A percentile compares a stretch with the other conserved stretches of the same genome.
These are phyloP conservation scores for Notodonta dromedarius DNA, from an alignment of 2,888 invertebrate species.

Conservation along the genomic window DNA sequence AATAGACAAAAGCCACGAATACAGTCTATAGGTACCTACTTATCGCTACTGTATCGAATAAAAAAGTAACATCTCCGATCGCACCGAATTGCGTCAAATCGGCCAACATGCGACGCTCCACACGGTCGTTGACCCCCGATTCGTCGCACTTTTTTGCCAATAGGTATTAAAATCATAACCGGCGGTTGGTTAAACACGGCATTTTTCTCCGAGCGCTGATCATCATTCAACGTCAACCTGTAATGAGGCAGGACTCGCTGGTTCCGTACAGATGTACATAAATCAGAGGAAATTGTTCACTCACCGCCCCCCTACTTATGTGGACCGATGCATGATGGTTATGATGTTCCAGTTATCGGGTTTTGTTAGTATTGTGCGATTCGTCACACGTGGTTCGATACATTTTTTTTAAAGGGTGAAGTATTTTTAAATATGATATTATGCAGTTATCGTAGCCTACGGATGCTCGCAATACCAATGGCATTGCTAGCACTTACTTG, in stretches of 20 bases:
- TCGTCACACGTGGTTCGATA: neutral
- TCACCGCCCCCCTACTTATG: conserved; percentile 62
- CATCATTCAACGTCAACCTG: conserved; percentile 76
- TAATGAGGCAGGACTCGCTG: conserved; percentile 70
- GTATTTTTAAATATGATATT: too few species aligned
- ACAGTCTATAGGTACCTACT: neutral
- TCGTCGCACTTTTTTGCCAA: conserved; percentile 55
- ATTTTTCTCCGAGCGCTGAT: conserved; percentile 67
- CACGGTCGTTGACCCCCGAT: conserved; percentile 42
- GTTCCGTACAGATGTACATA: conserved; percentile 62
- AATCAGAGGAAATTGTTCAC: conserved; percentile 72
- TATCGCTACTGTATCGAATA: conserved; percentile 1
- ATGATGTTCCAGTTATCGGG: conserved; percentile 12
- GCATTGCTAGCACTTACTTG: too few species aligned
- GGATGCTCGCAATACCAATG: too few species aligned
- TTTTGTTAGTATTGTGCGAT: neutral
- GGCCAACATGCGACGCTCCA: conserved; percentile 3
- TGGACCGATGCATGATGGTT: conserved; percentile 51
- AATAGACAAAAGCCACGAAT: too few species aligned
- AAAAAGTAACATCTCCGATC: neutral
- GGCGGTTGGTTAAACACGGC: conserved; percentile 64
- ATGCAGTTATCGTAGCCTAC: too few species aligned
- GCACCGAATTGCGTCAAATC: neutral
- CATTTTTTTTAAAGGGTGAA: too few species aligned
- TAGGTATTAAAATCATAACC: conserved; percentile 70